Percentiles rank a stretch among this genome's conserved stretches.
Conservation (phyloP, 2,888 invertebrate species). For the Xestia xanthographa region DNA sequence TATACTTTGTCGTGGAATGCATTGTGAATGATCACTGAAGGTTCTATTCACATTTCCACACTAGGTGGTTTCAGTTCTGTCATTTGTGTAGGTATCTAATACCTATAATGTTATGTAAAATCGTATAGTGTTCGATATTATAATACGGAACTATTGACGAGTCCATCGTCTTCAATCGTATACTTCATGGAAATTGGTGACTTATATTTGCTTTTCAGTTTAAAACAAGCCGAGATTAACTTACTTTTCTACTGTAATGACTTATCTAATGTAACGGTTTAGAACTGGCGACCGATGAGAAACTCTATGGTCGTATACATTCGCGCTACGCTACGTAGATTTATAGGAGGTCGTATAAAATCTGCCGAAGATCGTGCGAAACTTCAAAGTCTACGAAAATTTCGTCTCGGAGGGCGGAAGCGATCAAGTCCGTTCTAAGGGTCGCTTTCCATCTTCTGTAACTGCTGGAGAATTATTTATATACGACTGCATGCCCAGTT, state of each 20-base stretch:
- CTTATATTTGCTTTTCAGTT: background rate
- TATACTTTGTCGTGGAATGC: background rate
- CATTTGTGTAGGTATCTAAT: background rate
- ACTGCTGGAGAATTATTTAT: conserved; percentile 22
- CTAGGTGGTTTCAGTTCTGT: background rate
- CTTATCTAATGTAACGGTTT: too few species aligned
- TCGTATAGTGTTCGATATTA: background rate
- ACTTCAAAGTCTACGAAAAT: background rate
- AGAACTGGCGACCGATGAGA: background rate
- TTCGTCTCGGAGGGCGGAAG: background rate
- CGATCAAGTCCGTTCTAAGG: background rate
- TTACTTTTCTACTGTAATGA: too few species aligned
- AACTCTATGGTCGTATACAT: background rate
- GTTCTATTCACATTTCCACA: background rate
- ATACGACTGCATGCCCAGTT: conserved; percentile 28
- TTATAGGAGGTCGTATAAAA: background rate
- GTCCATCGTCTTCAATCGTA: background rate
- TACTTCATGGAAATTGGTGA: background rate
- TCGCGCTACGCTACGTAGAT: background rate
- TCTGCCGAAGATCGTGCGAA: background rate
- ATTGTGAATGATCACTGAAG: background rate
- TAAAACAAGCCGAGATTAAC: background rate
- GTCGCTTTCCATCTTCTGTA: background rate
- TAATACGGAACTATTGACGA: background rate
- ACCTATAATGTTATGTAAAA: background rate